Evolutionary conservation across 2,888 invertebrate species (phyloP).

Genomic region (Sympetrum striolatum): DNA sequence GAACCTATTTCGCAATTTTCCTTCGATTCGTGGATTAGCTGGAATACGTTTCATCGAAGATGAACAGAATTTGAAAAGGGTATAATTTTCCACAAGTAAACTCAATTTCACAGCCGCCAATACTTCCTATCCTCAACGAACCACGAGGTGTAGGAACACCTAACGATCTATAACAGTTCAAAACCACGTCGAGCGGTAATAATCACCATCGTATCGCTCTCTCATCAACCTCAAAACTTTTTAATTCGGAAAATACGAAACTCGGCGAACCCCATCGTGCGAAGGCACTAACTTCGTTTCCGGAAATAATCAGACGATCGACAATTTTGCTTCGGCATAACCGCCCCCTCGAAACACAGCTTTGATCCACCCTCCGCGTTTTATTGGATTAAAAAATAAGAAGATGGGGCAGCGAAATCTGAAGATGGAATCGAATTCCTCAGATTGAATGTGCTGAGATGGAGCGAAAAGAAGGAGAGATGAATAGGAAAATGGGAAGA

Average conservation of each 20-base stretch:
- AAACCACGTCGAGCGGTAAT: background rate
- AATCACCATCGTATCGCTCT: background rate
- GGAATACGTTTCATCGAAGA: too few relatives aligned
- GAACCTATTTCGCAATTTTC: too few relatives aligned
- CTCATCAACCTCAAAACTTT: background rate
- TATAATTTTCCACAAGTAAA: too few relatives aligned
- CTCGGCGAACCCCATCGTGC: background rate
- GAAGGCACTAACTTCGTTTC: background rate
- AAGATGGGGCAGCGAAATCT: background rate
- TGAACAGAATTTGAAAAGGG: too few relatives aligned
- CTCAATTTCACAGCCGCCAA: too few relatives aligned
- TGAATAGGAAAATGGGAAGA: background rate
- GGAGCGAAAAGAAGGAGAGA: background rate
- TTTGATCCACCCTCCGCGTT: background rate
- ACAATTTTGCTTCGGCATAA: background rate
- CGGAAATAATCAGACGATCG: background rate
- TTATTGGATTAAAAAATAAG: background rate
- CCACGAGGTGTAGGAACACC: too few relatives aligned
- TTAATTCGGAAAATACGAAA: background rate
- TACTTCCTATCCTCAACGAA: too few relatives aligned
- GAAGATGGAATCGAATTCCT: background rate
- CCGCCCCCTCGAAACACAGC: background rate
- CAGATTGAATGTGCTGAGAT: background rate
- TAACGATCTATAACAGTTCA: too few relatives aligned
- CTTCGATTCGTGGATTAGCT: too few relatives aligned